Base-by-base conservation (phyloP, 2,797 vertebrate species). In the Anguilla megastoma region DNA sequence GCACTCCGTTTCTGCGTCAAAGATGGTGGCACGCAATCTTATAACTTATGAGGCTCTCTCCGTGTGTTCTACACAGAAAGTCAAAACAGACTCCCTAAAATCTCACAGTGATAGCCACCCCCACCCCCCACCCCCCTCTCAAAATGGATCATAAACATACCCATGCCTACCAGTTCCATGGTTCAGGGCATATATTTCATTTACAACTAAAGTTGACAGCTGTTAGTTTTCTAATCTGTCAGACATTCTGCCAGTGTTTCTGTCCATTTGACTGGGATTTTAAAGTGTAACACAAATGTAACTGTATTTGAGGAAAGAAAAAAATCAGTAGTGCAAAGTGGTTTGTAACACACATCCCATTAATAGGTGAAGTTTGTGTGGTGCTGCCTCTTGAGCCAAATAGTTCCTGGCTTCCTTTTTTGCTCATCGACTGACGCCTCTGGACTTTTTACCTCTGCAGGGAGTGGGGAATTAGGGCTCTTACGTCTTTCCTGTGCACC, bases 361-460 rank as follows among this genome's bases (percentile, higher is more conserved):
- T 45, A 80, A 41, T 1, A 36, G 74, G 24, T 79, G 33, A 80
- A 48, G 91, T 69, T 69, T 58, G 91, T 92, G 92, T 89, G 88
- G 92, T 86, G 90, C 89, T 88, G 90, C 89, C 89, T 93, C 89
- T 92, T 85, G 1, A 90, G 87, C 86, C 89, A 91, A 93, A 93
- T 93, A 93, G 91, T 90, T 91, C 88, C 89, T 58, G 85, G 88
- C 50, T 88, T 84, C 63, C 9, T 69, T 76, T 33, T 89, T 90
- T 89, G 88, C 90, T 86, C 86, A 87, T 60, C 45, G 82, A 92
- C 88, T 74, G 30, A 71, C 21, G 84, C 83, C 83, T 71, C 83
- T 90, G 63, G 89, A 90, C 60, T 63, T 63, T 60, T 80, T 92
- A 69, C 86, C 88, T 89, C 93, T 89, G 24, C 89, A 90, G 86